Percentiles rank a stretch among this genome's conserved stretches.
These are phyloP conservation scores for Gnathonemus longibarbis DNA, from an alignment of 2,113 vertebrate species.

Conservation along the genomic window DNA sequence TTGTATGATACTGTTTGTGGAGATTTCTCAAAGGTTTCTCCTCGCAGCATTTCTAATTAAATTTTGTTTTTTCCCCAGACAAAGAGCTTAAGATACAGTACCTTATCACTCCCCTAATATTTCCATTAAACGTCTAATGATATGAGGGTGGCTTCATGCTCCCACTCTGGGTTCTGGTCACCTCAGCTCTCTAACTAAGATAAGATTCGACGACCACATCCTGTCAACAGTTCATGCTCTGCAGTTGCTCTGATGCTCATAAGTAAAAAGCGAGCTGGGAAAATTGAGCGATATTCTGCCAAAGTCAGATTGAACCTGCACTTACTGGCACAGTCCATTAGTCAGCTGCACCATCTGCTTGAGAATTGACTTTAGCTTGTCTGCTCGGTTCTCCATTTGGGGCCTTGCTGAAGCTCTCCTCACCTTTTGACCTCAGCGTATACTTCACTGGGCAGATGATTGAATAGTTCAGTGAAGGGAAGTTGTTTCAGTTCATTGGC, in stretches of 20 bases:
- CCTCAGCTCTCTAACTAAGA: conserved; percentile 6
- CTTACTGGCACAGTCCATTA: neutral
- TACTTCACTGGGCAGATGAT: neutral
- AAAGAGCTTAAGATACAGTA: neutral
- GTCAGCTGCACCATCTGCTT: neutral
- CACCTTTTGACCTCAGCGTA: neutral
- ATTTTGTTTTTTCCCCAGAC: neutral
- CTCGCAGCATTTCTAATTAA: neutral
- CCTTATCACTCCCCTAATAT: neutral
- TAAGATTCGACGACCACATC: conserved; percentile 37
- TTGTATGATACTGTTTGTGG: neutral
- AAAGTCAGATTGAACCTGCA: neutral
- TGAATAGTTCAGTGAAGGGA: neutral
- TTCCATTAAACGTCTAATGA: neutral
- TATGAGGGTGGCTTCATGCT: neutral
- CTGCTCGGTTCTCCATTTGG: neutral
- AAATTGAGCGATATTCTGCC: neutral
- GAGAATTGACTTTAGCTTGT: neutral
- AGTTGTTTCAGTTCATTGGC: neutral
- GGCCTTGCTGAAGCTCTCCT: neutral
- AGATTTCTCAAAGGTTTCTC: neutral
- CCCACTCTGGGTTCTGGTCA: neutral
- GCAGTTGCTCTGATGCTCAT: neutral
- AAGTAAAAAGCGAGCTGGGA: neutral
- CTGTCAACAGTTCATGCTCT: conserved; percentile 33